These are phyloP conservation scores for Cyrtonyx montezumae DNA, from an alignment of 2,113 vertebrate genomes.

Conservation along the genomic window DNA sequence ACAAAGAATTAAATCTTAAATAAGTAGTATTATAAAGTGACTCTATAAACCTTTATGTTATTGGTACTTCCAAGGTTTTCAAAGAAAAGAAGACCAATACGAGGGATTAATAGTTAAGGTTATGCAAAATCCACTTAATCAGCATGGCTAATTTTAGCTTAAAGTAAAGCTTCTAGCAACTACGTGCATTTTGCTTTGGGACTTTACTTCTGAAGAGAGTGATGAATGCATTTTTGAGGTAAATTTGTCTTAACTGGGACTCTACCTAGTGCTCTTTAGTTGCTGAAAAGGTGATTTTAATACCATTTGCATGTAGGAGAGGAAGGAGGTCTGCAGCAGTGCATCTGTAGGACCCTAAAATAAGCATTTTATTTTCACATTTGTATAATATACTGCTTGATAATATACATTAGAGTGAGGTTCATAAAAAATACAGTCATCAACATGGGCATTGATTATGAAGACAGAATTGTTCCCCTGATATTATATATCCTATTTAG, in stretches of 20 bases:
- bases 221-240: constrained; percentile 67
- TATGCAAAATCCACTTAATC: constrained; percentile 76
- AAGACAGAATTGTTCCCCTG: neutral
- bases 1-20: constrained; percentile 61
- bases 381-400: constrained; percentile 15
- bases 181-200: constrained; percentile 57
- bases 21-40: constrained; percentile 65
- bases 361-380: constrained; percentile 43
- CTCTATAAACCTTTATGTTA: constrained; percentile 60
- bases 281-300: constrained; percentile 58
- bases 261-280: constrained; percentile 67
- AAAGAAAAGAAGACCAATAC: constrained; percentile 61
- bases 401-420: neutral
- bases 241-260: constrained; percentile 69
- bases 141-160: constrained; percentile 75
- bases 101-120: constrained; percentile 69
- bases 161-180: constrained; percentile 65
- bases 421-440: constrained; percentile 23
- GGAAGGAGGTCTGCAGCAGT: constrained; percentile 30
- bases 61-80: constrained; percentile 49
- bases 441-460: constrained; percentile 13
- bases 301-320: constrained; percentile 48
- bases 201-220: constrained; percentile 63
- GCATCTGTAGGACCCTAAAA: constrained; percentile 33
- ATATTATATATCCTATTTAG: neutral